Evolutionary conservation across 1,140 invertebrate species (phyloP).

Genomic region (Cotesia glomerata): DNA sequence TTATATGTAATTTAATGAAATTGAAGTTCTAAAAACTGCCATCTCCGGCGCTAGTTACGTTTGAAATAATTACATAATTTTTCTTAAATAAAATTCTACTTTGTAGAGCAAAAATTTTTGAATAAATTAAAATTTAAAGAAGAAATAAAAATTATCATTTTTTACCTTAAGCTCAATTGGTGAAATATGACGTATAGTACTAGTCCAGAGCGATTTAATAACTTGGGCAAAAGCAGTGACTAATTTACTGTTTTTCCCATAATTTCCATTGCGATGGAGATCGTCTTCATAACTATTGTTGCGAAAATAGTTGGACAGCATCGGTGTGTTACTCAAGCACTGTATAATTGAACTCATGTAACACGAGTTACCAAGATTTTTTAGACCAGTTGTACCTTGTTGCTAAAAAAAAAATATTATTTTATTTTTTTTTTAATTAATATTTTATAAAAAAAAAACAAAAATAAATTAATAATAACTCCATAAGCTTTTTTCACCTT

Average conservation of each 20-base stretch:
- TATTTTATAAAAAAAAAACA: constrained; percentile 8
- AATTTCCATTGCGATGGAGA: constrained; percentile 51
- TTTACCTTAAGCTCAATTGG: constrained; percentile 78
- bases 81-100: no score
- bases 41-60: no score
- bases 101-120: no score
- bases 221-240: constrained; percentile 79
- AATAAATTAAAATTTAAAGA: no score
- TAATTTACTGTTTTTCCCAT: constrained; percentile 70
- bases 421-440: constrained; percentile 9
- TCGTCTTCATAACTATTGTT: constrained; percentile 68
- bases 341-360: constrained; percentile 98
- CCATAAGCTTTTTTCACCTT: constrained; percentile 41
- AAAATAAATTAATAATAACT: neutral
- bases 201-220: constrained; percentile 76
- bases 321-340: constrained; percentile 81
- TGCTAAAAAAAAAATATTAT: constrained; percentile 62
- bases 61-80: no score
- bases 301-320: constrained; percentile 78
- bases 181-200: constrained; percentile 78
- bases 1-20: no score
- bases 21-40: no score
- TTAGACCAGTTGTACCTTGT: constrained; percentile 80
- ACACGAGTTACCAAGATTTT: constrained; percentile 94
- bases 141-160: constrained; percentile 24